Conservation (phyloP, 2,113 vertebrate genomes). For the Stegastes partitus region DNA sequence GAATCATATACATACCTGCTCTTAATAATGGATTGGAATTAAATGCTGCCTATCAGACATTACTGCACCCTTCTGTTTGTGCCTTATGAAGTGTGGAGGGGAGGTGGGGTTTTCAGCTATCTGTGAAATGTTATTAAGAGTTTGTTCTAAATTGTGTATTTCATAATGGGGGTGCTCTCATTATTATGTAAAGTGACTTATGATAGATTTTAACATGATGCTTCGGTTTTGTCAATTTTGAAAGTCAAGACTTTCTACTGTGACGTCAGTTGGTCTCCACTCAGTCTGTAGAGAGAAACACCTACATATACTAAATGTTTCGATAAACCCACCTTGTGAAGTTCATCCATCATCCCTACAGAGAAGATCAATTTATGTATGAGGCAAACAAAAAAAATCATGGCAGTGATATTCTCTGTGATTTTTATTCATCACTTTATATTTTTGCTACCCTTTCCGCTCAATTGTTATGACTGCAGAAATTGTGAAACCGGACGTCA, state of each 20-base stretch:
- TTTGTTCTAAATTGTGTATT: constrained; percentile 54
- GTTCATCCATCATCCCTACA: constrained; percentile 32
- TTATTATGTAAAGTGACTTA: constrained; percentile 33
- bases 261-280: background rate
- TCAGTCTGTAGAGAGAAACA: constrained; percentile 3
- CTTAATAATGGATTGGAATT: constrained; percentile 72
- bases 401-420: constrained; percentile 18
- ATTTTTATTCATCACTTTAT: constrained; percentile 26
- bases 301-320: background rate
- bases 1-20: constrained; percentile 62
- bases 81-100: constrained; percentile 15
- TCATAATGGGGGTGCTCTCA: constrained; percentile 27
- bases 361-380: constrained; percentile 15
- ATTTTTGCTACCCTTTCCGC: constrained; percentile 15
- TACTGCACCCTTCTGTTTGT: constrained; percentile 44
- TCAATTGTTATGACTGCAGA: constrained; percentile 40
- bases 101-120: constrained; percentile 37
- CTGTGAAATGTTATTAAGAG: constrained; percentile 42
- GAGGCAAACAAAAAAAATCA: constrained; percentile 24
- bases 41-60: constrained; percentile 62
- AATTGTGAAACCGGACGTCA: constrained; percentile 38
- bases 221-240: constrained; percentile 9
- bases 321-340: constrained; percentile 11
- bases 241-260: background rate
- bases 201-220: constrained; percentile 18